Conservation (phyloP, 2,113 vertebrate genomes). For the Centropus bengalensis region DNA sequence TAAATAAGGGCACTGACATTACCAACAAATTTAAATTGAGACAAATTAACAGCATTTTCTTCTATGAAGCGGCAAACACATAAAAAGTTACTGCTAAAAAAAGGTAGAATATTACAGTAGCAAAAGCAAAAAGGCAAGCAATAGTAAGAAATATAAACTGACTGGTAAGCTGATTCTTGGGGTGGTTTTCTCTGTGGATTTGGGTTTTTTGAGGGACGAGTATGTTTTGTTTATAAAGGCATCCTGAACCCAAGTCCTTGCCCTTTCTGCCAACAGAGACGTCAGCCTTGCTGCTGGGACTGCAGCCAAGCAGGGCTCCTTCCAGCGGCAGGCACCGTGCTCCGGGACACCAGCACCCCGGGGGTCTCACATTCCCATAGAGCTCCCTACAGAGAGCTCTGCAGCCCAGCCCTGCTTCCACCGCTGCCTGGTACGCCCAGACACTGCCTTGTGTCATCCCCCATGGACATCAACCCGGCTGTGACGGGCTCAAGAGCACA, state of each 20-base stretch:
- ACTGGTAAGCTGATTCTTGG: background rate
- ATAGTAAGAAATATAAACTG: background rate
- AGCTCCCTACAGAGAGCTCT: background rate
- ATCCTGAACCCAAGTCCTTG: background rate
- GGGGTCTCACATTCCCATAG: background rate
- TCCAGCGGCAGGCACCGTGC: fast-evolving
- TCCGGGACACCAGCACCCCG: background rate
- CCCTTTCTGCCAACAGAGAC: background rate
- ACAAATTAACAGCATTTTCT: background rate
- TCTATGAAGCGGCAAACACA: background rate
- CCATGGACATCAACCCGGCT: background rate
- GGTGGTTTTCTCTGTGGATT: fast-evolving
- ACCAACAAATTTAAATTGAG: background rate
- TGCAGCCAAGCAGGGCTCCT: background rate
- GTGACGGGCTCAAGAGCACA: background rate
- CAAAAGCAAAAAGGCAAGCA: background rate
- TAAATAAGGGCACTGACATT: fast-evolving
- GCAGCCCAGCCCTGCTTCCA: background rate
- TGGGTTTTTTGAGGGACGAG: background rate
- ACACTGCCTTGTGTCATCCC: background rate
- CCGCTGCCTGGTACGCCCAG: background rate
- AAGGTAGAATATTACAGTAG: background rate
- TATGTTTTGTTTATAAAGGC: background rate
- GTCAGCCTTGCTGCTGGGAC: background rate
- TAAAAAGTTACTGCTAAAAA: background rate